Base-by-base conservation (phyloP, 2,888 invertebrate genomes). In the Tachystola acroxantha region DNA sequence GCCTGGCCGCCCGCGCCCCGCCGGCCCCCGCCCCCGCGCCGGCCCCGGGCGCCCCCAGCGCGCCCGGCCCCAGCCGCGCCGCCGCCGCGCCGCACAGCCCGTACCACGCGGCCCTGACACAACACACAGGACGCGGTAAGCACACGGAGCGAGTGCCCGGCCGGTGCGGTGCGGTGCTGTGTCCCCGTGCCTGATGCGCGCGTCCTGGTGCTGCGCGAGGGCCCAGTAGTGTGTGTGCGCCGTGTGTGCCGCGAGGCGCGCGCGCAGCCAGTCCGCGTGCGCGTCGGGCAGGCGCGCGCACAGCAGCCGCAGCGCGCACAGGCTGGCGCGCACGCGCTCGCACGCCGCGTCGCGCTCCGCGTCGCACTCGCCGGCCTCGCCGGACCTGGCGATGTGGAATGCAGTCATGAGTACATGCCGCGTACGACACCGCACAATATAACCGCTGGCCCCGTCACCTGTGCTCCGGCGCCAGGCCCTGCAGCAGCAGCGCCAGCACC, bases 191-290 rank as follows among this genome's bases (percentile, higher is more conserved):
- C 58, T 50, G 47, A 12, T 53, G 45, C 22, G 38, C 37, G 92
- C 91, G 53, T 93, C 92, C 96, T 96, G 96, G 13, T 94, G 89
- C 43, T 89, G 13, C 94, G 89, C 43, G 89, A 82, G 0, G 91
- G 87, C 33, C 92, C 82, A 29, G 41, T 43, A 2, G 32, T n/a
- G 39, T 24, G 53, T 29, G 39, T 35, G 32, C n/a, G 29, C 3
- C 22, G 55, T 56, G 34, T 28, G 37, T 38, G 46, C 40, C 7
- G 34, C 26, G 37, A 60, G 46, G 40, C 57, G 34, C 16, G 42
- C 19, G 7, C 57, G 40, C 40, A 90, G 75, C 0, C 91, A 61
- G 50, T 90, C 89, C 38, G 78, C 89, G 1, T 45, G 92, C 80
- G 50, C 37, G 19, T 35, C 7, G 1, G 69, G 65, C 43, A 78